These are phyloP conservation scores for Poeciliopsis infans DNA, from an alignment of 2,797 vertebrate genomes.

Conservation along the genomic window DNA sequence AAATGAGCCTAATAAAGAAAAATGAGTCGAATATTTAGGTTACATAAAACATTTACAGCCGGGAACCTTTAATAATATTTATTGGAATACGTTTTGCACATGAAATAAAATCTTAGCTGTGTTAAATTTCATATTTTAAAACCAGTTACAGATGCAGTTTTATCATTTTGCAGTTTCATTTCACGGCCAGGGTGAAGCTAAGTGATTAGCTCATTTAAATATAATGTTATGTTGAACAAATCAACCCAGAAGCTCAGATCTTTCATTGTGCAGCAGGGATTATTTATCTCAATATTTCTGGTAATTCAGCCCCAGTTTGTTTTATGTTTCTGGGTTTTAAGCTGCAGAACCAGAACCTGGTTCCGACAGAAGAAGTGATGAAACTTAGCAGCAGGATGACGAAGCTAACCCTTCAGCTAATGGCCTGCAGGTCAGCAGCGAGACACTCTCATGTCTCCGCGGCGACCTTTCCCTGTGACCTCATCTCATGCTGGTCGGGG, in stretches of 20 bases:
- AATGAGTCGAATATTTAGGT: no score
- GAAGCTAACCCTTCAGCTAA: slow-evolving; percentile 66
- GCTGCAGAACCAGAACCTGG: not conserved
- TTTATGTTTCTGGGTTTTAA: not conserved
- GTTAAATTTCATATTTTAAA: not conserved
- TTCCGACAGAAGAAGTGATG: slow-evolving; percentile 1
- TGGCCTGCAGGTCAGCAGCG: slow-evolving; percentile 60
- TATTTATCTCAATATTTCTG: not conserved
- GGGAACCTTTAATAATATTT: not conserved
- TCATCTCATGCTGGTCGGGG: slow-evolving; percentile 50
- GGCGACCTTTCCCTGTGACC: slow-evolving; percentile 53
- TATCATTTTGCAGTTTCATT: not conserved
- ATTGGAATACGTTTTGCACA: not conserved
- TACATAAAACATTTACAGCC: not conserved
- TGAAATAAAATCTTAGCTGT: not conserved
- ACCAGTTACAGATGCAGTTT: not conserved
- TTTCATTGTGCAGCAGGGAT: not conserved
- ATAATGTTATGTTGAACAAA: not conserved
- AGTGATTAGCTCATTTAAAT: not conserved
- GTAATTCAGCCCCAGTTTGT: not conserved
- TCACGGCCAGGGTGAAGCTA: not conserved
- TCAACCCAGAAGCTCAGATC: not conserved
- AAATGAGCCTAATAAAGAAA: no score
- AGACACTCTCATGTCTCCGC: slow-evolving; percentile 45
- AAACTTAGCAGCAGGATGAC: slow-evolving; percentile 39